Base-by-base conservation (phyloP, 2,888 invertebrate genomes). In the Meganola albula region DNA sequence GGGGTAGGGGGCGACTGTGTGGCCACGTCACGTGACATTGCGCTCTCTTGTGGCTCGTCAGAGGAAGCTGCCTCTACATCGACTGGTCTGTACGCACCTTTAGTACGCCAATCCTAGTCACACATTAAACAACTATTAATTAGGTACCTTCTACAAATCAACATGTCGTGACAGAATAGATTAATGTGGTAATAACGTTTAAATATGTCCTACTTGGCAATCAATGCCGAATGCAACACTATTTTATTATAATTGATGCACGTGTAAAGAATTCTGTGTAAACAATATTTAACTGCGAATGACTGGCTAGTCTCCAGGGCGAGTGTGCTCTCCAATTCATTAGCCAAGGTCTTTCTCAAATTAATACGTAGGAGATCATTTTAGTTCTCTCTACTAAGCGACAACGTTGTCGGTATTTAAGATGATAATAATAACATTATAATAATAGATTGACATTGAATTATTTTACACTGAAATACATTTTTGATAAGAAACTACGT, bases 31-130 rank as follows among this genome's bases (percentile, higher is more conserved):
- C n/a, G n/a, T n/a, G n/a, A n/a, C n/a, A n/a, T n/a, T n/a, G n/a
- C n/a, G n/a, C n/a, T n/a, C n/a, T 57, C 55, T 20, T 63, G 51
- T 6, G 58, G 67, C 21, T 79, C 77, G 51, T 83, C 84, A 0
- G 82, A 82, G 1, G 83, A 83, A 14, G 70, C 69, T 25, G 63
- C 73, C 31, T 75, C 77, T 27, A 68, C 43, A 13, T 74, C 74
- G 25, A 85, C 67, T 2, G 80, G 69, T 10, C 77, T 72, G 53
- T 85, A 86, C 9, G 80, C 72, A 10, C 86, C 85, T 72, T 75
- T 82, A 26, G 74, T 75, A 49, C 77, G 79, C 82, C 77, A 83
- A 51, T 82, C 83, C 75, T 83, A 48, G 26, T 9, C 10, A 22
- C 10, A 9, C 29, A 37, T 32, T 12, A 14, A 16, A 6, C 16